Base-by-base conservation (phyloP, 2,797 vertebrate species). In the Echiichthys vipera region DNA sequence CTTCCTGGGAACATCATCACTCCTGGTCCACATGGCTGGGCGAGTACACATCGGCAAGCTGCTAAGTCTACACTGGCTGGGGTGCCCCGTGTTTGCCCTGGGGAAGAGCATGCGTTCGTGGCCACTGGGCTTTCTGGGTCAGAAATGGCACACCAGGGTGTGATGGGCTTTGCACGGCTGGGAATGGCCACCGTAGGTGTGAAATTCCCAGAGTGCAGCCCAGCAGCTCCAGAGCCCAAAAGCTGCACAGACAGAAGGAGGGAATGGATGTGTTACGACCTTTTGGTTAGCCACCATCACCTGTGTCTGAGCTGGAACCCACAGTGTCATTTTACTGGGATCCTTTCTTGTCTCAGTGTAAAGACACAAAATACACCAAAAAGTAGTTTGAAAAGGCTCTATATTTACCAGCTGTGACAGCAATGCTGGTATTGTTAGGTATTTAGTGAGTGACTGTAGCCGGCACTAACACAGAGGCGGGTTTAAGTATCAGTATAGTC, bases 21-120 rank as follows among this genome's bases (percentile, higher is more conserved):
- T 89, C 77, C 71, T 61, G 73, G 78, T 89, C 91, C 71, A 80
- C 89, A 92, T 84, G 74, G 87, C 74, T n/a, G 54, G 83, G 83
- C 70, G 87, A 94, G 88, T 93, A 94, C 94, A 94, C 92, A 94
- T 93, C 90, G 87, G 73, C 84, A 40, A 82, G 83, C 81, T 88
- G 91, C 83, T 92, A 93, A 86, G 85, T 94, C 89, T 80, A 92
- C 91, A 91, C 59, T 69, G 83, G 66, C 82, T 73, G 53, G 86
- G 86, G 79, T 84, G 83, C 76, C 86, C 89, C 75, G 42, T 90
- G 88, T 94, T 94, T 93, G 85, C 84, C 84, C 87, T 84, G 59
- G 82, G 85, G 84, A 72, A 81, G 81, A 84, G 84, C 88, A 88
- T 88, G 77, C 89, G 86, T 77, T 88, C 55, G 56, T 81, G 67